Conservation (phyloP, 2,113 vertebrate species). For the mouse (Mus musculus) region GRCm39 chr17:87506001-87506500, state of each 20-base stretch:
- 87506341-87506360: background rate
- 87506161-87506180: background rate
- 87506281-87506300: background rate
- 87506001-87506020: background rate
- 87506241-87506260: background rate
- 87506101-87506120: background rate
- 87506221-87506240: background rate
- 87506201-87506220: background rate
- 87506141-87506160: background rate
- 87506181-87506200: background rate
- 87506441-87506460: background rate
- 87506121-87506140: background rate
- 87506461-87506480: background rate
- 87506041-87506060: background rate
- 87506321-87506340: background rate
- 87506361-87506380: background rate
- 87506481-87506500: background rate
- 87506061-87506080: background rate
- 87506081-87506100: background rate
- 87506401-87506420: background rate
- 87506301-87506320: background rate
- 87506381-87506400: background rate
- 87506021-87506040: fast-evolving
- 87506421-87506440: background rate
- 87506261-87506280: background rate